Evolutionary conservation across 2,888 invertebrate species (phyloP).

Genomic region (Nymphalis urticae): DNA sequence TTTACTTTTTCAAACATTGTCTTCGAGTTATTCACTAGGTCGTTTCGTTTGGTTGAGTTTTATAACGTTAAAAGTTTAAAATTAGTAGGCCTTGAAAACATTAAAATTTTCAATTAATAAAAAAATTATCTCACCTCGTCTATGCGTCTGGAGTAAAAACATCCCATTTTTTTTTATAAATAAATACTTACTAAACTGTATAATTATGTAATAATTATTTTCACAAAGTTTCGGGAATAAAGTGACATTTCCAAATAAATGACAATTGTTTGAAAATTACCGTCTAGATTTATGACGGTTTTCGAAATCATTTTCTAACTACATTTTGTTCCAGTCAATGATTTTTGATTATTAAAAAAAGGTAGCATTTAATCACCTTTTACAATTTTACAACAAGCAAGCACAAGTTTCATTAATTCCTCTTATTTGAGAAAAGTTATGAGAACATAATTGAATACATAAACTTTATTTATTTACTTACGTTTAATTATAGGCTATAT

Average conservation of each 20-base stretch:
- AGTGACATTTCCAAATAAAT: constrained; percentile 71
- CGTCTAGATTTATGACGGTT: constrained; percentile 69
- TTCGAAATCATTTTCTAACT: constrained; percentile 44
- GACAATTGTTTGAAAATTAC: constrained; percentile 65
- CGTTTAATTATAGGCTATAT: too few species aligned
- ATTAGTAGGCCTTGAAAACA: too few species aligned
- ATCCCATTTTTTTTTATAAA: constrained; percentile 63
- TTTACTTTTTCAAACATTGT: neutral
- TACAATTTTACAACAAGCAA: neutral
- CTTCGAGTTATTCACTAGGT: too few species aligned
- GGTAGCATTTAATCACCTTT: neutral
- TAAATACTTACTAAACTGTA: constrained; percentile 47
- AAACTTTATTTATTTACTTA: too few species aligned
- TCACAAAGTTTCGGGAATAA: constrained; percentile 58
- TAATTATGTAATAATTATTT: constrained; percentile 53
- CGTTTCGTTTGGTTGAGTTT: neutral
- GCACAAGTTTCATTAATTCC: neutral
- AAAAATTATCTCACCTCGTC: constrained; percentile 55
- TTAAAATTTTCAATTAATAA: neutral
- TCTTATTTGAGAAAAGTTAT: too few species aligned
- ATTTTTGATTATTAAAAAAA: neutral
- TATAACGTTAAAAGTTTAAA: neutral
- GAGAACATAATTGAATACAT: too few species aligned
- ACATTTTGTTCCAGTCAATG: constrained; percentile 27
- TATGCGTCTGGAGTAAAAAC: constrained; percentile 60